phyloP scores from a whole-genome alignment of 2,888 invertebrate genomes.

The Aphodius sticticus region DNA sequence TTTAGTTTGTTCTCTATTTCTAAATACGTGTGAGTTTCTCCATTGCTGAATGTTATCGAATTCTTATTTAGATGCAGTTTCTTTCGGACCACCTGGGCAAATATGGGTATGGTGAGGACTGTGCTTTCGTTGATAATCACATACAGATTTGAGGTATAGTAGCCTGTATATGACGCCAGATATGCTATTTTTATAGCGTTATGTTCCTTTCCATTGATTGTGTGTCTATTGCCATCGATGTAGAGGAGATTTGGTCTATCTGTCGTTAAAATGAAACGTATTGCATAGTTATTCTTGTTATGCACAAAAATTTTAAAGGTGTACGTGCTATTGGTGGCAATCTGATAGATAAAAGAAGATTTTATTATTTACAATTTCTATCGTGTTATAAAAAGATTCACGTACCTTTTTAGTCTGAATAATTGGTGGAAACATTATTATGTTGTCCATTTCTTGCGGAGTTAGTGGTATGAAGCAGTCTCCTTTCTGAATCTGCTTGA shows the following conservation, averaged over 20 bases:
- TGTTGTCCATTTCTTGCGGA: constrained; percentile 14
- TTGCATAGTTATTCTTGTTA: constrained; percentile 6
- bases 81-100: background rate
- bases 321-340: constrained; percentile 6
- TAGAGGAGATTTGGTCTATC: no score
- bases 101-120: background rate
- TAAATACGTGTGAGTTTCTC: background rate
- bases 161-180: background rate
- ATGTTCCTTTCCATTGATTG: background rate
- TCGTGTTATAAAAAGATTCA: background rate
- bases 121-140: constrained; percentile 16
- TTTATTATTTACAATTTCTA: background rate
- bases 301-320: background rate
- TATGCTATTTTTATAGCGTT: background rate
- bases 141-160: constrained; percentile 11
- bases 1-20: constrained; percentile 5
- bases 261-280: background rate
- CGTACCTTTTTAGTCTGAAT: constrained; percentile 12
- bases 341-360: background rate
- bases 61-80: background rate
- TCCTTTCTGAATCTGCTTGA: background rate
- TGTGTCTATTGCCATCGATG: background rate
- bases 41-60: background rate
- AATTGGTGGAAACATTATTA: constrained; percentile 7
- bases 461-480: constrained; percentile 8